Evolutionary conservation across 2,113 vertebrate genomes (phyloP).

Genomic region (Struthidea cinerea): DNA sequence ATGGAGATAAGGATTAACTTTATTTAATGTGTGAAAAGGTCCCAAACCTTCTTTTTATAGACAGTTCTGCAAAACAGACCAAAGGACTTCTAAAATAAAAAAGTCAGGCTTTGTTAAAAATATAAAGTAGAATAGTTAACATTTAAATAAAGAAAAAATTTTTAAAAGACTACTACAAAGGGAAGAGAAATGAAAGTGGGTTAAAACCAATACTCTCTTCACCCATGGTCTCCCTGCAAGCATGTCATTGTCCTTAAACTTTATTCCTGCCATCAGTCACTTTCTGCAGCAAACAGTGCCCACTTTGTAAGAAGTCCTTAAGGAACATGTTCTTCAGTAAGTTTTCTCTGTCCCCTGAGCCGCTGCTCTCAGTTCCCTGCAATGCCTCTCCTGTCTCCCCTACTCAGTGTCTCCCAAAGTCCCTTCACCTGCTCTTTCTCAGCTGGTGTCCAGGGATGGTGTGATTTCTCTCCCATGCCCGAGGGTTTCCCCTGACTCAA

Average conservation of each 20-base stretch:
- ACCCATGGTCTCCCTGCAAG: not conserved
- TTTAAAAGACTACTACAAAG: not conserved
- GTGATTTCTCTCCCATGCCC: not conserved
- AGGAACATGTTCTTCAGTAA: not conserved
- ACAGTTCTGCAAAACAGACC: not conserved
- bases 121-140: not conserved
- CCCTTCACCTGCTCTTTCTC: not conserved
- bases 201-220: not conserved
- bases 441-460: not conserved
- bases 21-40: not conserved
- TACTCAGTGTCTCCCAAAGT: not conserved
- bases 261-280: not conserved
- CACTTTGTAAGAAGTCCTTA: not conserved
- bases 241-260: not conserved
- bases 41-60: not conserved
- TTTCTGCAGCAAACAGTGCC: not conserved
- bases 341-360: not conserved
- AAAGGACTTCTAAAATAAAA: not conserved
- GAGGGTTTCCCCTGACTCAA: not conserved
- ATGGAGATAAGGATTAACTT: not conserved
- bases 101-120: not conserved
- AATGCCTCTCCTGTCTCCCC: not conserved
- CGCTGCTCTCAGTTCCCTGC: not conserved
- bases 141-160: not conserved
- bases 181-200: not conserved